phyloP scores from a whole-genome alignment of 2,888 invertebrate species.

The Pristionchus exspectatus region DNA sequence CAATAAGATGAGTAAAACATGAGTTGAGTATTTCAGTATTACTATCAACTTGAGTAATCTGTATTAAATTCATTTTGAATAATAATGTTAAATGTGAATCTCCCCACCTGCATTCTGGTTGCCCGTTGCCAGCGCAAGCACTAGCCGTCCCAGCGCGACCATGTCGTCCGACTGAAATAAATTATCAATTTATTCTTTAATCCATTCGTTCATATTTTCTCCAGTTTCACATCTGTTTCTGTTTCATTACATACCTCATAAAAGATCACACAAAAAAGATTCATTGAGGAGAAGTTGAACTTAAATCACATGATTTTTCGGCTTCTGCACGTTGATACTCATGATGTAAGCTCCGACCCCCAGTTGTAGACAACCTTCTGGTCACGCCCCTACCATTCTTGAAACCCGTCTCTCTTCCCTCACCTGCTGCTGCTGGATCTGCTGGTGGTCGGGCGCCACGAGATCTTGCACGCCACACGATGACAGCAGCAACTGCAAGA shows the following conservation, averaged over 20 bases:
- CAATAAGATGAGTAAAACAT: too few species aligned
- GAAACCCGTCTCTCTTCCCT: neutral
- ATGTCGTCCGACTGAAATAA: constrained; percentile 90
- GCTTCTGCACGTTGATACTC: too few species aligned
- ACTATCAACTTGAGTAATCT: too few species aligned
- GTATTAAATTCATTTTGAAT: too few species aligned
- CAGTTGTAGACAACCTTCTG: neutral
- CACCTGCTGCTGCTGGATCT: constrained; percentile 62
- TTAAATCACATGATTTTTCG: too few species aligned
- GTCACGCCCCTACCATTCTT: neutral
- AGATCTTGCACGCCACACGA: constrained; percentile 65
- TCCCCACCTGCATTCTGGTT: constrained; percentile 89
- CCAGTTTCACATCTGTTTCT: too few species aligned
- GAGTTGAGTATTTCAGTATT: too few species aligned
- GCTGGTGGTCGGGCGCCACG: constrained; percentile 58
- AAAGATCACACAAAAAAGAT: too few species aligned
- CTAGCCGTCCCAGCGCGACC: constrained; percentile 91
- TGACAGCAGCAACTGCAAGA: constrained; percentile 58
- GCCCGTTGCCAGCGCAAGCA: constrained; percentile 94
- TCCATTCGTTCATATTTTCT: too few species aligned
- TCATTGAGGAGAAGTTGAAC: too few species aligned
- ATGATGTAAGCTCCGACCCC: neutral
- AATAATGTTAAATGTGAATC: too few species aligned
- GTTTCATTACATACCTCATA: too few species aligned
- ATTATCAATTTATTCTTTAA: neutral